These are phyloP conservation scores for Hemistola chrysoprasaria DNA, from an alignment of 2,888 invertebrate species.

Conservation along the genomic window DNA sequence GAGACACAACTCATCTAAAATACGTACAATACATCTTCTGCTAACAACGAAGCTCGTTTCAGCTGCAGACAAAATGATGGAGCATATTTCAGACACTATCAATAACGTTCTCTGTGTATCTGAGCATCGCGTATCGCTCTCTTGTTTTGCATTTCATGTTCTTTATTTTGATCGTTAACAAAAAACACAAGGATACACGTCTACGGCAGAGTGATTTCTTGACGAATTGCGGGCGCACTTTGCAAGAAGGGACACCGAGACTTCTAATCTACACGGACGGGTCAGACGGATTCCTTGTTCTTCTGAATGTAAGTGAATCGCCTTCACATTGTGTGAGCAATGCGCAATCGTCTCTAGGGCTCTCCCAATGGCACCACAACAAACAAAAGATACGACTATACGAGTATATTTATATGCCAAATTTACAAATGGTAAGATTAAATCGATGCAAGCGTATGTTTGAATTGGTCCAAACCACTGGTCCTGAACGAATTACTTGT, in stretches of 20 bases:
- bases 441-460: background rate
- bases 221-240: constrained; percentile 48
- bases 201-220: constrained; percentile 36
- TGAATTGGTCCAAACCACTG: constrained; percentile 1
- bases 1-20: constrained; percentile 43
- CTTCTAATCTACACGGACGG: constrained; percentile 43
- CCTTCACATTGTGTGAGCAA: constrained; percentile 16
- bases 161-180: constrained; percentile 38
- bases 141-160: constrained; percentile 41
- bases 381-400: too few species aligned
- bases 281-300: constrained; percentile 39
- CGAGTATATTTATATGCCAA: too few species aligned
- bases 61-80: constrained; percentile 52
- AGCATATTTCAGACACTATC: constrained; percentile 51
- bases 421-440: too few species aligned
- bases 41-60: constrained; percentile 48
- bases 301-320: constrained; percentile 40
- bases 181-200: constrained; percentile 28
- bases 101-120: constrained; percentile 44
- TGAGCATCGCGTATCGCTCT: constrained; percentile 39
- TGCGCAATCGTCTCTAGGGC: constrained; percentile 9
- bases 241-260: constrained; percentile 25
- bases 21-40: constrained; percentile 47
- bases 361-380: too few species aligned
- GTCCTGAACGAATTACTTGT: background rate